Conservation (phyloP, 2,797 vertebrate genomes). For the Mustela erminea region DNA sequence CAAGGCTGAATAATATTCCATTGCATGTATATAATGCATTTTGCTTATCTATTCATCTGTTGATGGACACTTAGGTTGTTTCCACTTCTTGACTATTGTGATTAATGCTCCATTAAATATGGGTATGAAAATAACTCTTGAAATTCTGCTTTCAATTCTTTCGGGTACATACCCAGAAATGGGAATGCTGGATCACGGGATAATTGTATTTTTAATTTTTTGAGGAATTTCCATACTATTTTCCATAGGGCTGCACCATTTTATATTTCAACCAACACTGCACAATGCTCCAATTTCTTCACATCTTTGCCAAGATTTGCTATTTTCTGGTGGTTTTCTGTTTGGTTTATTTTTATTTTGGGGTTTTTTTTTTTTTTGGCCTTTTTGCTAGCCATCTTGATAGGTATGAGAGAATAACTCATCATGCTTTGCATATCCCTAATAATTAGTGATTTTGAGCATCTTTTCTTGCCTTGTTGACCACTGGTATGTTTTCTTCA, state of each 20-base stretch:
- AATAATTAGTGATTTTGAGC: background rate
- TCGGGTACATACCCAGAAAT: background rate
- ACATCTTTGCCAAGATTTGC: background rate
- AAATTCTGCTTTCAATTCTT: background rate
- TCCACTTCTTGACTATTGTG: background rate
- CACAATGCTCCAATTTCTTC: background rate
- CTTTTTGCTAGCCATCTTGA: background rate
- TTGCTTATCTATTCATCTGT: background rate
- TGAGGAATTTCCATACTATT: background rate
- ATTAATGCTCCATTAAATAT: background rate
- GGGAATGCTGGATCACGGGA: background rate
- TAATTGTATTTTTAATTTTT: slow-evolving; percentile 15
- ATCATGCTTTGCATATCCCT: background rate
- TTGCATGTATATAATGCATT: background rate
- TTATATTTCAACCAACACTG: background rate
- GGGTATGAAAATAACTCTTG: background rate
- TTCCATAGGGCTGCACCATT: background rate
- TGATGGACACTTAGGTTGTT: background rate
- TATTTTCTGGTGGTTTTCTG: background rate
- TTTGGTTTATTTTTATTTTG: background rate
- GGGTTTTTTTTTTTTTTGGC: background rate
- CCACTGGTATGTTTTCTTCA: background rate
- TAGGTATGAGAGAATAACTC: background rate
- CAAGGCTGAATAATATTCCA: background rate
- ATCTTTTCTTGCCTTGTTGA: background rate